Evolutionary conservation across 2,888 invertebrate genomes (phyloP).

Genomic region (Phania funesta): DNA sequence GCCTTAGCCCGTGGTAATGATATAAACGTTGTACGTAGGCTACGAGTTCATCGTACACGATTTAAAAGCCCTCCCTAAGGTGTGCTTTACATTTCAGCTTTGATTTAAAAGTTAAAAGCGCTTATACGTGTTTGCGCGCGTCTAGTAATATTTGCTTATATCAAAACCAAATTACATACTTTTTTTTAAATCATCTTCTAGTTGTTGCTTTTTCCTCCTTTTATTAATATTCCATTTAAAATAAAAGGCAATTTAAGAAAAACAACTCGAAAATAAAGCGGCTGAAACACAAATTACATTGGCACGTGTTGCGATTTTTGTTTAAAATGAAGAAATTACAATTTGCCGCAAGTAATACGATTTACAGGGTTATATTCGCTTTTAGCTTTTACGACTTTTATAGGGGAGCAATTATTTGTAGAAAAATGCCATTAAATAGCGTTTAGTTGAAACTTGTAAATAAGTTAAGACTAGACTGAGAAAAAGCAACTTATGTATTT

Average conservation of each 20-base stretch:
- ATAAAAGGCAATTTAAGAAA: constrained; percentile 26
- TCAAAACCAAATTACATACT: constrained; percentile 34
- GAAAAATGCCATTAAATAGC: too few species aligned
- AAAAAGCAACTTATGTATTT: too few species aligned
- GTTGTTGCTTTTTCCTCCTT: background rate
- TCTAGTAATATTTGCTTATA: background rate
- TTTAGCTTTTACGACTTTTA: background rate
- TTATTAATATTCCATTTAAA: background rate
- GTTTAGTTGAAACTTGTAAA: too few species aligned
- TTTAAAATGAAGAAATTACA: background rate
- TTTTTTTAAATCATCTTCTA: constrained; percentile 19
- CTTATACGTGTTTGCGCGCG: background rate
- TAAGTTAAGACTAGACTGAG: too few species aligned
- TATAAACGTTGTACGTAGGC: background rate
- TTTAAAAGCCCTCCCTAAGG: constrained; percentile 1
- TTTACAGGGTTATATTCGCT: constrained; percentile 23
- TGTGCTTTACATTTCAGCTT: background rate
- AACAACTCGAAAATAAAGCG: background rate
- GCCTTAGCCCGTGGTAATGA: background rate
- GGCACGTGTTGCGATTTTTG: constrained; percentile 43
- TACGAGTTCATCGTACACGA: background rate
- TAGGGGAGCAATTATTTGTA: background rate
- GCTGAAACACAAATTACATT: background rate
- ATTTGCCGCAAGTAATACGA: constrained; percentile 25
- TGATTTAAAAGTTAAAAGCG: background rate